A percentile compares a stretch with the other conserved stretches of the same genome.
These are phyloP conservation scores for Scomberomorus guttatus DNA, from an alignment of 2,797 vertebrate species.

Conservation along the genomic window DNA sequence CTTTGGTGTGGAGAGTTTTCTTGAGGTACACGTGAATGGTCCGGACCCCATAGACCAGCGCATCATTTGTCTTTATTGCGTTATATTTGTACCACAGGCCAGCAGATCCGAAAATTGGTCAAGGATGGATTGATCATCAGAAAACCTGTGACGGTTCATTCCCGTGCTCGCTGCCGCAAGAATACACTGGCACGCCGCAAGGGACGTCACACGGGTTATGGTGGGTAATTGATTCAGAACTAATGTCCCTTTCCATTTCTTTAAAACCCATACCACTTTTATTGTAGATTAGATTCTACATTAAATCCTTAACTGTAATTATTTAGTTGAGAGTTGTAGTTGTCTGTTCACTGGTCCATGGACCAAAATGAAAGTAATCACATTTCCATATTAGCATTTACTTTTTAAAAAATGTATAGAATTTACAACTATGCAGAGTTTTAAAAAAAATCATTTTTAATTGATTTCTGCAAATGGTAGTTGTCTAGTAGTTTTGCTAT, in stretches of 20 bases:
- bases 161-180: slow-evolving; percentile 94
- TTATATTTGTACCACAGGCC: slow-evolving; percentile 55
- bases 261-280: neutral
- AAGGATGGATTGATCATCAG: slow-evolving; percentile 98
- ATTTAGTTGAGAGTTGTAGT: neutral
- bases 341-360: neutral
- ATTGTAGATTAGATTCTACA: neutral
- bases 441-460: neutral
- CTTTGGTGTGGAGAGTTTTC: fast-evolving
- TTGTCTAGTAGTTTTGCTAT: neutral
- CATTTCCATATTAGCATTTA: too few species aligned
- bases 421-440: too few species aligned
- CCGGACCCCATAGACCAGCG: slow-evolving; percentile 62
- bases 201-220: slow-evolving; percentile 96
- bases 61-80: neutral
- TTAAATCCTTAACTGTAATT: neutral
- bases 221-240: slow-evolving; percentile 77
- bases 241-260: neutral
- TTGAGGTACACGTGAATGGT: neutral
- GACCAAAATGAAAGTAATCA: neutral
- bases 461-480: neutral
- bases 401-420: neutral
- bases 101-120: slow-evolving; percentile 95
- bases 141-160: slow-evolving; percentile 97
- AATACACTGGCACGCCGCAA: slow-evolving; percentile 95